phyloP scores from a whole-genome alignment of 2,888 invertebrate genomes.

The Frankliniella fusca region DNA sequence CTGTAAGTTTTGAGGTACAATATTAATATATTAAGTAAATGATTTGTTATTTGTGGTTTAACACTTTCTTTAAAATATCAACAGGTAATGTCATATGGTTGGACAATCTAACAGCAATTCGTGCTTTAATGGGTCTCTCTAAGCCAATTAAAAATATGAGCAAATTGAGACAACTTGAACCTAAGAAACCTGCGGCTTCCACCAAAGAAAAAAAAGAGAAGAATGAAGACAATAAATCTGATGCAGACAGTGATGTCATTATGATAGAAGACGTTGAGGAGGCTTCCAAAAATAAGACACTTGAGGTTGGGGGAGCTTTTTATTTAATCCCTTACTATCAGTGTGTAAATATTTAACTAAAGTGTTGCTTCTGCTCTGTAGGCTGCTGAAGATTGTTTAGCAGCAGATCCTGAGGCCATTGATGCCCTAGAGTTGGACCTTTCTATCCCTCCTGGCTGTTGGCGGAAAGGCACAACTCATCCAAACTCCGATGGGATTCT shows the following conservation, averaged over 20 bases:
- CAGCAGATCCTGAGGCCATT: slow-evolving; percentile 43
- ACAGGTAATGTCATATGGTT: slow-evolving; percentile 64
- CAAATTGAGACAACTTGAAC: slow-evolving; percentile 30
- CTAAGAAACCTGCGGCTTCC: slow-evolving; percentile 32
- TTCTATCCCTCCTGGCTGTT: slow-evolving; percentile 65
- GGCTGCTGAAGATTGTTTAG: slow-evolving; percentile 13
- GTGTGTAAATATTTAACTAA: background rate
- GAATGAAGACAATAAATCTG: slow-evolving; percentile 34
- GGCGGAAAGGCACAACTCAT: slow-evolving; percentile 67
- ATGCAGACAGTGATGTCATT: slow-evolving; percentile 33
- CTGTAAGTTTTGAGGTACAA: slow-evolving; percentile 54
- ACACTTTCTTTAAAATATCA: slow-evolving; percentile 38
- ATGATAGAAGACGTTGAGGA: slow-evolving; percentile 33
- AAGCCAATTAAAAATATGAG: slow-evolving; percentile 46
- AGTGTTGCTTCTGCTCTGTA: background rate
- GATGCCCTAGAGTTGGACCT: slow-evolving; percentile 52
- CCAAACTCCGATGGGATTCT: slow-evolving; percentile 64
- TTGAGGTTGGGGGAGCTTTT: background rate
- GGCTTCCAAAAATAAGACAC: background rate
- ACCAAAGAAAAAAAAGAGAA: slow-evolving; percentile 33
- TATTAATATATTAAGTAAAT: background rate
- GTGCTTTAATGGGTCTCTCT: slow-evolving; percentile 58
- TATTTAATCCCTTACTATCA: no score
- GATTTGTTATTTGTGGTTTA: slow-evolving; percentile 14
- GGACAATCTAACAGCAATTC: slow-evolving; percentile 56